These are phyloP conservation scores for Carassius auratus DNA, from an alignment of 2,113 vertebrate genomes.

Conservation along the genomic window DNA sequence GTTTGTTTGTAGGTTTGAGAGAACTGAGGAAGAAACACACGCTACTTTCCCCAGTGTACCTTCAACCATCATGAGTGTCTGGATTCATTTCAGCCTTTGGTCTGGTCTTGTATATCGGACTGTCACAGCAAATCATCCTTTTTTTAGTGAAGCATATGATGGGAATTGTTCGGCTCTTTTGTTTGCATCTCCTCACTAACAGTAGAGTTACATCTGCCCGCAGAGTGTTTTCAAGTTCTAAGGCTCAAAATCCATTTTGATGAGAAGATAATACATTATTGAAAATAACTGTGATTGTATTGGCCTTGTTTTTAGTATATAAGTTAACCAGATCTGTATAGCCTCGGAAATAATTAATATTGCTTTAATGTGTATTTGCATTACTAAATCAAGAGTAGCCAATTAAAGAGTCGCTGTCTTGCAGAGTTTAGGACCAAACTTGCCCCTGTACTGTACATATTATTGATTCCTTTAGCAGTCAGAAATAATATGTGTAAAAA, in stretches of 20 bases:
- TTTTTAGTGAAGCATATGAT: constrained; percentile 13
- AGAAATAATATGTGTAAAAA: neutral
- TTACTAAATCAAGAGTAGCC: neutral
- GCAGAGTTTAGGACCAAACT: too few relatives aligned
- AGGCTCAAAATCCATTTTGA: constrained; percentile 10
- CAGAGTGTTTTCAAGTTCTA: neutral
- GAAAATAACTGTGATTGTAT: neutral
- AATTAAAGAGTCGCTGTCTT: too few relatives aligned
- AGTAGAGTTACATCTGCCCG: neutral
- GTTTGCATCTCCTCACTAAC: constrained; percentile 15
- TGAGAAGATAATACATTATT: neutral
- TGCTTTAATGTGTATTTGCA: neutral
- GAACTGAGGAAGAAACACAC: constrained; percentile 33
- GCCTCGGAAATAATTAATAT: neutral
- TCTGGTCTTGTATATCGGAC: constrained; percentile 19
- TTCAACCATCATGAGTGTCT: constrained; percentile 18
- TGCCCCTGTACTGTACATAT: neutral
- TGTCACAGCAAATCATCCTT: constrained; percentile 12
- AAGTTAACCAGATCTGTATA: neutral
- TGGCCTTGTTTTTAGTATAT: neutral
- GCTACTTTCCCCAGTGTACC: constrained; percentile 10
- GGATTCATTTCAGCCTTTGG: constrained; percentile 28
- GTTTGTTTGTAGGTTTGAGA: constrained; percentile 42
- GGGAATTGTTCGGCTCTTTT: neutral
- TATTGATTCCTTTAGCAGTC: neutral